phyloP scores from a whole-genome alignment of 2,797 vertebrate species.

The Ara ararauna region DNA sequence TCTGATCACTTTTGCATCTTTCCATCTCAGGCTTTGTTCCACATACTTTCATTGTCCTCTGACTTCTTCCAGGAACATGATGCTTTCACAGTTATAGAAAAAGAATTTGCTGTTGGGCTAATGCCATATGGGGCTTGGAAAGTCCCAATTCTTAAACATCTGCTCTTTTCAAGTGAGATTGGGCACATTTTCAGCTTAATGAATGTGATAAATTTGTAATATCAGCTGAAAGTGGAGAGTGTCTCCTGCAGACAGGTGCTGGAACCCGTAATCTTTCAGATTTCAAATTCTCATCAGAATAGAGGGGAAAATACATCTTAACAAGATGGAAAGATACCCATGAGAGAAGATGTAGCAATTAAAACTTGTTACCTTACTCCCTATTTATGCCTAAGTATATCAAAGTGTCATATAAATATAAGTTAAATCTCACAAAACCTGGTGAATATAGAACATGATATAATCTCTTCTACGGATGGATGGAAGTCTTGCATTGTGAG shows the following conservation, averaged over 20 bases:
- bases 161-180: conserved; percentile 51
- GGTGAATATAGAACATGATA: not conserved
- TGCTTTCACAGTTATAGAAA: conserved; percentile 34
- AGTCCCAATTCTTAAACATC: not conserved
- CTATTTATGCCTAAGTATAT: not conserved
- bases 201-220: not conserved
- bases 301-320: not conserved
- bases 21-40: not conserved
- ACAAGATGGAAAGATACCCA: not conserved
- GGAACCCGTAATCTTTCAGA: not conserved
- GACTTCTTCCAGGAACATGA: conserved; percentile 10
- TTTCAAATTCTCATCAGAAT: not conserved
- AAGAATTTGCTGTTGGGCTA: conserved; percentile 25
- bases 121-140: conserved; percentile 22
- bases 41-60: conserved; percentile 6
- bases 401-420: not conserved
- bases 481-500: not conserved
- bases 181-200: conserved; percentile 18
- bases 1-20: not conserved
- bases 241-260: not conserved
- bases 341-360: not conserved
- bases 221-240: not conserved
- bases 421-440: not conserved
- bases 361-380: not conserved
- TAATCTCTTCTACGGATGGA: not conserved